A percentile compares a stretch with the other conserved stretches of the same genome.
These are phyloP conservation scores for Harpalus rubripes DNA, from an alignment of 2,888 invertebrate genomes.

Conservation along the genomic window DNA sequence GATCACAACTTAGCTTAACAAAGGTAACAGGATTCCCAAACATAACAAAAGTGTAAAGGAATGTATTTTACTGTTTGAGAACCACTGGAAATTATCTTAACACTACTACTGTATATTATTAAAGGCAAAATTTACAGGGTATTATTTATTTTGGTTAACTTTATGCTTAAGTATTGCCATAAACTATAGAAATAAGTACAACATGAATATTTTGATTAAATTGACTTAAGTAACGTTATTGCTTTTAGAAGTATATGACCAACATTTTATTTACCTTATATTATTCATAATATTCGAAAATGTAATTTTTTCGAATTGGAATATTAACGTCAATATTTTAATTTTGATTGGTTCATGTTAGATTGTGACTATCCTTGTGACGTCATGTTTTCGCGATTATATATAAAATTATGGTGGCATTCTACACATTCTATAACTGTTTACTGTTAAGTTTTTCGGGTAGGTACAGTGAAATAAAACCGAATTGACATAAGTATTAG, in stretches of 20 bases:
- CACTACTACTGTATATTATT: constrained; percentile 55
- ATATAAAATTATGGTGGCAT: not conserved
- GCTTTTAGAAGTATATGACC: not conserved
- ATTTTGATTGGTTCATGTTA: not conserved
- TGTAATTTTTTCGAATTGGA: not conserved
- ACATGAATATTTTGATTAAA: constrained; percentile 28
- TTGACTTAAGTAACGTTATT: constrained; percentile 33
- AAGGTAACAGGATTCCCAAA: constrained; percentile 40
- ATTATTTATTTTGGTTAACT: constrained; percentile 51
- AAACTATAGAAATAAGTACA: constrained; percentile 47
- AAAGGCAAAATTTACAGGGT: constrained; percentile 62
- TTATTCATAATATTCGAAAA: not conserved
- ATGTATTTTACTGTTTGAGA: constrained; percentile 41
- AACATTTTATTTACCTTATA: not conserved
- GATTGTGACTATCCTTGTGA: not conserved
- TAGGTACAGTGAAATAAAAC: too few relatives aligned
- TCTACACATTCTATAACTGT: not conserved
- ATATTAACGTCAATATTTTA: not conserved
- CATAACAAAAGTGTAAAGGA: constrained; percentile 11
- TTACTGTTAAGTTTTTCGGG: not conserved
- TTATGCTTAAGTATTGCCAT: constrained; percentile 52
- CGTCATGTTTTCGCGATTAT: not conserved
- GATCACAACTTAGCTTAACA: constrained; percentile 47
- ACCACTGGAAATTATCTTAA: constrained; percentile 47
- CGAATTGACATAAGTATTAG: too few relatives aligned